Base-by-base conservation (phyloP, 2,888 invertebrate species). In the Amphipoea lucens region DNA sequence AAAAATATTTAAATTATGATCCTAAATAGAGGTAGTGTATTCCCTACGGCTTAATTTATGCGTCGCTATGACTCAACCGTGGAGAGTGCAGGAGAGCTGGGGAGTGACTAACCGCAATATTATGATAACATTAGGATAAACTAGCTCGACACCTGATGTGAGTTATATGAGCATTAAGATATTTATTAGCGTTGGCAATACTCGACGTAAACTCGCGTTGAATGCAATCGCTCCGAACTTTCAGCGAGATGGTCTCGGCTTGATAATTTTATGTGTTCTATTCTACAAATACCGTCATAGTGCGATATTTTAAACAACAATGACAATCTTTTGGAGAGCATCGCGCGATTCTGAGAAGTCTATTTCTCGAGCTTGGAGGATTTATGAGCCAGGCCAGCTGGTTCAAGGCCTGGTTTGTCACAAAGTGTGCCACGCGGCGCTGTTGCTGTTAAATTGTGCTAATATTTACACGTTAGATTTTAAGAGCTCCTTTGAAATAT, bases 401-500 rank as follows among this genome's bases (percentile, higher is more conserved):
- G 78, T 86, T 84, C 88, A 87, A 89, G 87, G 89, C 72, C 76
- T 42, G 70, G 71, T 80, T 76, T 88, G 89, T 89, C 88, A 87
- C 89, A 86, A 86, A 87, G 83, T 84, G 85, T 86, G 84, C 77
- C 83, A 78, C 83, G 80, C 79, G 69, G 73, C 77, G 51, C 23
- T 87, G 89, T 84, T 88, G 82, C 85, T 84, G 81, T 84, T 83
- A 75, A 85, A 89, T 82, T 78, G 70, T 89, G 89, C 88, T 89
- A 89, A 89, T 89, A 89, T 89, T 89, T 89, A 89, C 86, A 81
- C 86, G 82, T 86, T 76, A 78, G 71, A 79, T 87, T 87, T 87
- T 85, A 85, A 87, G 87, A 84, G 87, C 85, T 86, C 80, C 89
- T 89, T 89, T 89, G 89, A 89, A 89, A 89, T 89, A 89, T 89